Percentiles rank a stretch among this genome's conserved stretches.
phyloP scores from a whole-genome alignment of 2,888 invertebrate genomes.

The Drosophila multiciliata region DNA sequence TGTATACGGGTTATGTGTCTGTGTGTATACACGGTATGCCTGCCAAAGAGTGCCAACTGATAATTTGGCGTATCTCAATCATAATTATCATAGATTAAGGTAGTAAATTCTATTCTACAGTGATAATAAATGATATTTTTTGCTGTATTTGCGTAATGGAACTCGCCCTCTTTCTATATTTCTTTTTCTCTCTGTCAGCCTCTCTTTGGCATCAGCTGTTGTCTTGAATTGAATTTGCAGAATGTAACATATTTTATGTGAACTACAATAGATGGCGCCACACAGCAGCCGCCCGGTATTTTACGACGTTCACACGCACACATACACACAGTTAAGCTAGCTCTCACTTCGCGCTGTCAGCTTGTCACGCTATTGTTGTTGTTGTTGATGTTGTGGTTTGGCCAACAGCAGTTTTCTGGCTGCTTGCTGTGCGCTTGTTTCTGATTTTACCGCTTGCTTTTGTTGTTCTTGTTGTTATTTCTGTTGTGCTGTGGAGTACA shows the following conservation, averaged over 20 bases:
- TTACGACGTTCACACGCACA: slow-evolving; percentile 3
- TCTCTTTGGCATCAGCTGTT: slow-evolving; percentile 41
- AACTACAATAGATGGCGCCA: slow-evolving; percentile 51
- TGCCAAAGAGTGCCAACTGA: slow-evolving; percentile 22
- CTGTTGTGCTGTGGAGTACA: slow-evolving; percentile 35
- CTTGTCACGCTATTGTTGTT: slow-evolving; percentile 16
- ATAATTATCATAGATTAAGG: slow-evolving; percentile 38
- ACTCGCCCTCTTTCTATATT: slow-evolving; percentile 7
- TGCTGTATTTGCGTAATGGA: slow-evolving; percentile 19
- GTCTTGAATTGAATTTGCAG: not conserved
- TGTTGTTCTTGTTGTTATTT: slow-evolving; percentile 2
- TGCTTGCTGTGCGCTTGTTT: slow-evolving; percentile 35
- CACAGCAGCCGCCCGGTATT: slow-evolving; percentile 57
- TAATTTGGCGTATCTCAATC: slow-evolving; percentile 32
- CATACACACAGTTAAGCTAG: slow-evolving; percentile 5
- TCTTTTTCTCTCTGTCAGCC: slow-evolving; percentile 3
- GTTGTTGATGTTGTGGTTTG: slow-evolving; percentile 34
- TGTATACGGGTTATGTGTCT: not conserved
- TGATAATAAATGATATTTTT: not conserved
- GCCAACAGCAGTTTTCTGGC: slow-evolving; percentile 31
- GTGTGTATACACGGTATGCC: slow-evolving; percentile 5
- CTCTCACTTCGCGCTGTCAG: slow-evolving; percentile 25
- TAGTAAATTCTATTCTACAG: slow-evolving; percentile 7
- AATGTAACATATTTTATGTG: slow-evolving; percentile 8
- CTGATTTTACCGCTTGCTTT: slow-evolving; percentile 51